These are phyloP conservation scores for Acronicta alni DNA, from an alignment of 2,888 invertebrate species.

Conservation along the genomic window DNA sequence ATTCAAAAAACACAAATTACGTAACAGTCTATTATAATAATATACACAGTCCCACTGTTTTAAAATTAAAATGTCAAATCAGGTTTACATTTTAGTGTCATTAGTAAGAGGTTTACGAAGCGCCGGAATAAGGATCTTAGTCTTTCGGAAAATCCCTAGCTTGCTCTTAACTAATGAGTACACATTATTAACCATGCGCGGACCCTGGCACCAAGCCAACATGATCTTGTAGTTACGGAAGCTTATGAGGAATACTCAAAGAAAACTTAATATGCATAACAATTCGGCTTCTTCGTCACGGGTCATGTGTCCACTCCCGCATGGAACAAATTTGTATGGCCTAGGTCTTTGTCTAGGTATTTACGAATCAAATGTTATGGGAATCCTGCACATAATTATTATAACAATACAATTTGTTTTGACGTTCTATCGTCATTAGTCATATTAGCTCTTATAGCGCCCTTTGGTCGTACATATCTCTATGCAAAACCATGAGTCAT, in stretches of 20 bases:
- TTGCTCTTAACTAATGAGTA: conserved; percentile 30
- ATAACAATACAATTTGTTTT: conserved; percentile 29
- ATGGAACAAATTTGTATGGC: background rate
- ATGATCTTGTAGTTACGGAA: conserved; percentile 9
- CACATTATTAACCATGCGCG: conserved; percentile 26
- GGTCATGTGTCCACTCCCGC: no score
- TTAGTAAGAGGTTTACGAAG: no score
- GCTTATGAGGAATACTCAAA: conserved; percentile 11
- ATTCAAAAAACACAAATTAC: no score
- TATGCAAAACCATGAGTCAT: conserved; percentile 47
- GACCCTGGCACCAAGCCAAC: conserved; percentile 26
- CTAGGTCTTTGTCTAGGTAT: no score
- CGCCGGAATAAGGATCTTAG: no score
- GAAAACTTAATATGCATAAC: no score
- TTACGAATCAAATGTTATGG: conserved; percentile 11
- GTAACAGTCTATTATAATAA: no score
- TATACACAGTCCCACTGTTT: no score
- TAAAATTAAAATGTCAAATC: no score
- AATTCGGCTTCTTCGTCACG: no score
- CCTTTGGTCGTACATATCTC: conserved; percentile 42
- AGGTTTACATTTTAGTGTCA: no score
- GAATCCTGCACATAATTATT: background rate
- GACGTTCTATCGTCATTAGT: conserved; percentile 30
- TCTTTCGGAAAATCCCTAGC: background rate
- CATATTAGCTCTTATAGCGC: conserved; percentile 20